Percentiles rank a stretch among this genome's conserved stretches.
Evolutionary conservation across 2,888 invertebrate genomes (phyloP).

Genomic region (Odontothrips loti): DNA sequence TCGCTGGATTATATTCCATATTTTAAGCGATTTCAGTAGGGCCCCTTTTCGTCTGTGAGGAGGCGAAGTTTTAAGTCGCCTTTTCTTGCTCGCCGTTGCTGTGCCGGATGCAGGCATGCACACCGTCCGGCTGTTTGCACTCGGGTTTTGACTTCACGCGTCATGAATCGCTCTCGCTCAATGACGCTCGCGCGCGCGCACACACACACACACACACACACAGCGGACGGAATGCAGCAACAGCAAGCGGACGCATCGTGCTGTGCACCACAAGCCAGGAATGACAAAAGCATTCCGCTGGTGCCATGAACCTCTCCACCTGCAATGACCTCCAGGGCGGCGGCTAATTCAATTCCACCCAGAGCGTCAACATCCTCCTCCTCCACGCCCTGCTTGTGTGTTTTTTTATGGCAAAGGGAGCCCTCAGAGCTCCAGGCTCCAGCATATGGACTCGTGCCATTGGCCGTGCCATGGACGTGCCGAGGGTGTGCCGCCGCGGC

Average conservation of each 20-base stretch:
- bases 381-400: background rate
- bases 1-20: no score
- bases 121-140: no score
- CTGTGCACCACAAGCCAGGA: background rate
- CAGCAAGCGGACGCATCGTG: background rate
- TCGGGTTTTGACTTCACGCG: no score
- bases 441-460: background rate
- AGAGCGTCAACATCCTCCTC: background rate
- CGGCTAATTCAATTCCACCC: conserved; percentile 10
- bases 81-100: no score
- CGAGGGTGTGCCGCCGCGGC: background rate
- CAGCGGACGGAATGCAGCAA: background rate
- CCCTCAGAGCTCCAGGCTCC: background rate
- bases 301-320: conserved; percentile 8
- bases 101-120: no score
- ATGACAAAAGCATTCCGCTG: conserved; percentile 6
- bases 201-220: background rate
- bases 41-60: no score
- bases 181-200: no score
- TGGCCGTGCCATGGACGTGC: background rate
- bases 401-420: background rate
- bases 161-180: no score
- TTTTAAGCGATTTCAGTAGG: no score
- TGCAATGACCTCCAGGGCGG: background rate
- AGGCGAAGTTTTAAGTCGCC: no score